Evolutionary conservation across 1,140 invertebrate genomes (phyloP).

Genomic region (Drosophila teissieri): DNA sequence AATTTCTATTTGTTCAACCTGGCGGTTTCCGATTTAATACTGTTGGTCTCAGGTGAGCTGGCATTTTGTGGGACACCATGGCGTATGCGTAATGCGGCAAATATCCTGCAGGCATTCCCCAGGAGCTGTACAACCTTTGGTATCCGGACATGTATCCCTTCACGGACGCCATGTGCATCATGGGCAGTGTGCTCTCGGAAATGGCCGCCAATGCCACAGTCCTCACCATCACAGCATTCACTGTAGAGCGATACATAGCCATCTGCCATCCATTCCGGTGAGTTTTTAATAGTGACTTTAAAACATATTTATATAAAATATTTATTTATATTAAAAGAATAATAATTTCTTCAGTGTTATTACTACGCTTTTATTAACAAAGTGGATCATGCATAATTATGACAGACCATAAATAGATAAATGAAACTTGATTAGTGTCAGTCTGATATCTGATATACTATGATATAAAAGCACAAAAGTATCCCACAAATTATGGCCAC

Average conservation of each 20-base stretch:
- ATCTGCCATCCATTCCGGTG: conserved; percentile 91
- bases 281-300: conserved; percentile 19
- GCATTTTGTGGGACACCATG: neutral
- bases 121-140: conserved; percentile 92
- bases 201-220: conserved; percentile 95
- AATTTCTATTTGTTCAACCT: conserved; percentile 95
- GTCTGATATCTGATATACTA: neutral
- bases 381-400: conserved; percentile 6
- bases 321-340: neutral
- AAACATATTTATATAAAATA: too few species aligned
- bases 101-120: conserved; percentile 87
- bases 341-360: neutral
- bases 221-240: conserved; percentile 94
- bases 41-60: conserved; percentile 87
- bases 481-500: neutral
- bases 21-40: conserved; percentile 93
- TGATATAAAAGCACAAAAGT: conserved; percentile 4
- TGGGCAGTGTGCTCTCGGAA: conserved; percentile 90
- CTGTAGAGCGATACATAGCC: conserved; percentile 92
- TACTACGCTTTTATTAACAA: conserved; percentile 13
- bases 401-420: conserved; percentile 19
- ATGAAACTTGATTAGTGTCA: conserved; percentile 1
- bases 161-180: conserved; percentile 90
- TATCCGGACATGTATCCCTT: conserved; percentile 90
- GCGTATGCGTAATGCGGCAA: conserved; percentile 46